phyloP scores from a whole-genome alignment of 2,888 invertebrate genomes.

The Pseudanteris insignis region DNA sequence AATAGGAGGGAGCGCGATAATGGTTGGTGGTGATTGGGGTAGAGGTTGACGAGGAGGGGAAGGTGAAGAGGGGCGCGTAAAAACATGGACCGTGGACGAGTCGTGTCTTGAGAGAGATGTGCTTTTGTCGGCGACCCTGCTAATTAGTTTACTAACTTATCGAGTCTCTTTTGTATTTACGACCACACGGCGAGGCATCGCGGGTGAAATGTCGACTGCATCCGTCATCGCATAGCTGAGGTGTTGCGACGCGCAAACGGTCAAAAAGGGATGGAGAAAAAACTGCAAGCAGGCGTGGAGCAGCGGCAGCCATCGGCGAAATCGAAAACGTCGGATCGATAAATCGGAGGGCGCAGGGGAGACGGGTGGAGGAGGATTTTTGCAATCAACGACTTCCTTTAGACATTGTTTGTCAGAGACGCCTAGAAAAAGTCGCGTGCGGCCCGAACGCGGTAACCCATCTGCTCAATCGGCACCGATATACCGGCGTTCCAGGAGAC shows the following conservation, averaged over 20 bases:
- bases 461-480: conserved; percentile 58
- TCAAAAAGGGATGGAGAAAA: too few relatives aligned
- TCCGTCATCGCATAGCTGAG: conserved; percentile 56
- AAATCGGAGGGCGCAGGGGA: conserved; percentile 1
- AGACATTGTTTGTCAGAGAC: conserved; percentile 9
- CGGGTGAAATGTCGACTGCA: conserved; percentile 50
- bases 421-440: conserved; percentile 24
- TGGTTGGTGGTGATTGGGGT: conserved; percentile 40
- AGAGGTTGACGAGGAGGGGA: conserved; percentile 29
- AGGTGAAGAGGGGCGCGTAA: conserved; percentile 51
- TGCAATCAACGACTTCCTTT: conserved; percentile 12
- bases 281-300: too few relatives aligned
- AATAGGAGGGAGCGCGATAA: conserved; percentile 50
- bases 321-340: background rate
- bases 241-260: conserved; percentile 49
- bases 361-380: conserved; percentile 2
- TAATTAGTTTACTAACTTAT: conserved; percentile 67
- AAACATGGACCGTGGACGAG: conserved; percentile 59
- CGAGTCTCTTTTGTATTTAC: conserved; percentile 59
- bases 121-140: conserved; percentile 65
- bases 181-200: conserved; percentile 43
- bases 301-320: too few relatives aligned
- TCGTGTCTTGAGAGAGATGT: conserved; percentile 54
- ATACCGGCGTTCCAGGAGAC: conserved; percentile 59
- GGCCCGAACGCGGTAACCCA: too few relatives aligned